Conservation (phyloP, 2,888 invertebrate species). For the Punctoribates punctum region DNA sequence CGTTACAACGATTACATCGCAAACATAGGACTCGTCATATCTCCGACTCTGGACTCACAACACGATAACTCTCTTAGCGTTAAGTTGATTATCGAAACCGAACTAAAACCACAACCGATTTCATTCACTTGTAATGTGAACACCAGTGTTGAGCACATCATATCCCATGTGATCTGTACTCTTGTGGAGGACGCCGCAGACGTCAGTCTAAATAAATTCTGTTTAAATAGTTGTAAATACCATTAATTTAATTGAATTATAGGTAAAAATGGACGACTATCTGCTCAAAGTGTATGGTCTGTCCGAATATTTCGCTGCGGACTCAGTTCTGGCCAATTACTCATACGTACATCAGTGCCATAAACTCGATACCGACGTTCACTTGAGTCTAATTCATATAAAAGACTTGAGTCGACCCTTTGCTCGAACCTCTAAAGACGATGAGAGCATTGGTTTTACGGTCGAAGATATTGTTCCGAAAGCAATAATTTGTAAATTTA, state of each 20-base stretch:
- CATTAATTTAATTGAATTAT: not conserved
- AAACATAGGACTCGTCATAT: conserved; percentile 83
- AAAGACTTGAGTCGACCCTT: conserved; percentile 64
- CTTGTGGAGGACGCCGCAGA: conserved; percentile 51
- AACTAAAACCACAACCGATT: conserved; percentile 62
- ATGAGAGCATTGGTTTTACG: conserved; percentile 68
- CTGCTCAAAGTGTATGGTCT: conserved; percentile 77
- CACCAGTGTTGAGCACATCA: conserved; percentile 54
- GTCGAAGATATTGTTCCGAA: conserved; percentile 75
- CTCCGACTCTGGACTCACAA: conserved; percentile 75
- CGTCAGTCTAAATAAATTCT: not conserved
- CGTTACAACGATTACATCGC: conserved; percentile 68
- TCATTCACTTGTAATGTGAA: conserved; percentile 76
- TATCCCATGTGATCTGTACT: conserved; percentile 54
- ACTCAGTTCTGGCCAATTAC: conserved; percentile 78
- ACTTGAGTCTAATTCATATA: conserved; percentile 62
- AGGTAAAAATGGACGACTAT: conserved; percentile 58
- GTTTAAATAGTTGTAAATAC: not conserved
- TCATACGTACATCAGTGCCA: conserved; percentile 91
- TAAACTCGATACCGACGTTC: conserved; percentile 83
- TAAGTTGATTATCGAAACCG: conserved; percentile 73
- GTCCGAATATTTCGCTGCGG: conserved; percentile 80
- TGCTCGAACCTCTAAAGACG: conserved; percentile 60
- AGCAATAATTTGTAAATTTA: conserved; percentile 60
- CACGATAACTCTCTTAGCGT: conserved; percentile 78